Conservation (phyloP, 2,113 vertebrate species). For the Fregata magnificens region DNA sequence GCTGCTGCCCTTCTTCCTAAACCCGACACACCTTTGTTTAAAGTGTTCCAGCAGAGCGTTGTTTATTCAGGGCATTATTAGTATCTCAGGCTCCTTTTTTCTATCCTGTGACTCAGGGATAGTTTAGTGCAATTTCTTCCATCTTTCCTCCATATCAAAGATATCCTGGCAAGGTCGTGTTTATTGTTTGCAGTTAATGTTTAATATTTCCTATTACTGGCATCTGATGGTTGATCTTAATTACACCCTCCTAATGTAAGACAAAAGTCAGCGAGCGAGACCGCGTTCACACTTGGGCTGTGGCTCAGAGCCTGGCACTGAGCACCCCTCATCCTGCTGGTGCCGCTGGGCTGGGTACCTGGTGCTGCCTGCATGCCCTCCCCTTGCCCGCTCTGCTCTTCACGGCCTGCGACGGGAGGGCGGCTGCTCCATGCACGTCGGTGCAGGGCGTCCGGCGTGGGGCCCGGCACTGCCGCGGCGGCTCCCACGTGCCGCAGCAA, state of each 20-base stretch:
- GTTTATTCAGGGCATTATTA: constrained; percentile 52
- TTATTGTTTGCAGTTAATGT: constrained; percentile 62
- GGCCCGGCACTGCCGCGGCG: fast-evolving
- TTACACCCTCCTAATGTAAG: constrained; percentile 29
- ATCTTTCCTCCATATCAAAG: constrained; percentile 19
- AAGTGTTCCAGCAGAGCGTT: constrained; percentile 18
- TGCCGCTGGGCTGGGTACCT: not conserved
- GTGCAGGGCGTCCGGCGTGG: fast-evolving
- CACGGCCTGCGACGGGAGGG: fast-evolving
- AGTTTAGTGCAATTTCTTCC: constrained; percentile 45
- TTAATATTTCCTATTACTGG: constrained; percentile 60
- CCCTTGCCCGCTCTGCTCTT: fast-evolving
- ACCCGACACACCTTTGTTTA: constrained; percentile 42
- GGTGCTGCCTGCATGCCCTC: not conserved
- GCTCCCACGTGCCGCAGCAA: not conserved
- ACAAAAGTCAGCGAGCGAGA: not conserved
- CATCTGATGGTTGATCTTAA: constrained; percentile 52
- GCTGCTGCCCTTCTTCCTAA: constrained; percentile 29
- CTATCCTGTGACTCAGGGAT: constrained; percentile 24
- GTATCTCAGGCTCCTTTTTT: constrained; percentile 36
- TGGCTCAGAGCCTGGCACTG: not conserved
- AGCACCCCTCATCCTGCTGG: not conserved
- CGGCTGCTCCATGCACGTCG: fast-evolving
- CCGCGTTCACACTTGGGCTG: not conserved
- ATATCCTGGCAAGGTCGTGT: constrained; percentile 29